Conservation (phyloP, 1,140 invertebrate species). For the Pogonognathellus flavescens region DNA sequence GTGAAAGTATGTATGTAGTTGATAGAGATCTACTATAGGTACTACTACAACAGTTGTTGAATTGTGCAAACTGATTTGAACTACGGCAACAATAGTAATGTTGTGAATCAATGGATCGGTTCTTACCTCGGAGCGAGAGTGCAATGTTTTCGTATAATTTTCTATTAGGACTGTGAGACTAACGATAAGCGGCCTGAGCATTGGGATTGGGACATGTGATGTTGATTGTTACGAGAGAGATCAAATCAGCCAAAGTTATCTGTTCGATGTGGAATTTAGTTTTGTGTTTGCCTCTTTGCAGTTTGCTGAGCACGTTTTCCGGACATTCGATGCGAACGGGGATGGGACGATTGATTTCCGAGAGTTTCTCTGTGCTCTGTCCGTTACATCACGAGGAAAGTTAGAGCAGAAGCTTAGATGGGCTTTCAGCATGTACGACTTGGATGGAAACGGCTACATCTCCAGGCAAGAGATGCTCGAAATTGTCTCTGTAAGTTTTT, state of each 20-base stretch:
- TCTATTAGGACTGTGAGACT: neutral
- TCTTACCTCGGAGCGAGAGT: neutral
- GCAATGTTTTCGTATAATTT: neutral
- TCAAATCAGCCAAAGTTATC: constrained; percentile 20
- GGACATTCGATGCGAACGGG: constrained; percentile 97
- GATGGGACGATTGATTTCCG: constrained; percentile 97
- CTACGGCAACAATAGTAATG: neutral
- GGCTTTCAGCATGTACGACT: constrained; percentile 98
- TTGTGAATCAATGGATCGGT: neutral
- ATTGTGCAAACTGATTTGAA: too few species aligned
- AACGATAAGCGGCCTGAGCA: too few species aligned
- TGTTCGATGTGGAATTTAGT: constrained; percentile 26
- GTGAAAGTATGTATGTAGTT: too few species aligned
- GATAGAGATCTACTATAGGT: too few species aligned
- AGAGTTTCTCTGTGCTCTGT: constrained; percentile 96
- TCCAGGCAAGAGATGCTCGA: constrained; percentile 96
- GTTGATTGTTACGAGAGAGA: neutral
- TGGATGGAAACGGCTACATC: constrained; percentile 93
- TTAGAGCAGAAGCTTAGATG: constrained; percentile 97
- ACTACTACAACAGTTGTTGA: too few species aligned
- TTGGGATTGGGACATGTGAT: too few species aligned
- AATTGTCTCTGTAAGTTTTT: constrained; percentile 88
- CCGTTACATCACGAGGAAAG: constrained; percentile 94
- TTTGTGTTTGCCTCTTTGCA: constrained; percentile 68
- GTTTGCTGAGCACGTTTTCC: constrained; percentile 98